phyloP scores from a whole-genome alignment of 2,113 vertebrate species.

The Chelonoidis abingdonii region DNA sequence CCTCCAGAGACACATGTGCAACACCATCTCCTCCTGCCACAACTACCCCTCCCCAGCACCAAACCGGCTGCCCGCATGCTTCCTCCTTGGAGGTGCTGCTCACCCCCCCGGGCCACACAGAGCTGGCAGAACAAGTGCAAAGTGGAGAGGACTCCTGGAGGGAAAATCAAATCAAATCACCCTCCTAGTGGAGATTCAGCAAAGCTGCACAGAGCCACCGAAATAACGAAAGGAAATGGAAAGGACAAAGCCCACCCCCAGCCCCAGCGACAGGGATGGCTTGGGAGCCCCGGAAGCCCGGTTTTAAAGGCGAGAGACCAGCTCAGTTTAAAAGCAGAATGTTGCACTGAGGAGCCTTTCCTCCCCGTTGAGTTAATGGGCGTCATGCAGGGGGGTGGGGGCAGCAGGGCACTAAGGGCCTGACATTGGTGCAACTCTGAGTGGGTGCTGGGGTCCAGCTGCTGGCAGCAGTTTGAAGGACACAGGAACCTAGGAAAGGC shows the following conservation, averaged over 20 bases:
- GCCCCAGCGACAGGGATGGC: not conserved
- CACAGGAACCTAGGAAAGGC: no score
- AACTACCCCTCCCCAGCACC: not conserved
- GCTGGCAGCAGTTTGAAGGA: not conserved
- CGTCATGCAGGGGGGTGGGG: not conserved
- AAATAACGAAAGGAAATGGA: not conserved
- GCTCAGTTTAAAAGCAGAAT: not conserved
- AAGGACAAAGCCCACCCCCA: not conserved
- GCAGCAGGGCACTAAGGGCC: not conserved
- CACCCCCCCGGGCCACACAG: not conserved
- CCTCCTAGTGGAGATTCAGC: conserved; percentile 24
- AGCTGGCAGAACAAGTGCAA: not conserved
- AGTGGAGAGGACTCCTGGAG: not conserved
- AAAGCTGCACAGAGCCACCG: not conserved
- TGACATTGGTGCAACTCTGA: not conserved
- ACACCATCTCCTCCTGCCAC: not conserved
- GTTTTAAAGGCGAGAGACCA: not conserved
- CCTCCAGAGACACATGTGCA: not conserved
- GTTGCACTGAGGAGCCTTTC: not conserved
- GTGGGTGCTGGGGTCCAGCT: not conserved
- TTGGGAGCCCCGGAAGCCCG: not conserved
- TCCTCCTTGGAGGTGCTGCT: not conserved
- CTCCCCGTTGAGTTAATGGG: not conserved
- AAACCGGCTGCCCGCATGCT: not conserved
- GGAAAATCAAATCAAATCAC: not conserved